phyloP scores from a whole-genome alignment of 2,797 vertebrate genomes.

The Cyclura pinguis region DNA sequence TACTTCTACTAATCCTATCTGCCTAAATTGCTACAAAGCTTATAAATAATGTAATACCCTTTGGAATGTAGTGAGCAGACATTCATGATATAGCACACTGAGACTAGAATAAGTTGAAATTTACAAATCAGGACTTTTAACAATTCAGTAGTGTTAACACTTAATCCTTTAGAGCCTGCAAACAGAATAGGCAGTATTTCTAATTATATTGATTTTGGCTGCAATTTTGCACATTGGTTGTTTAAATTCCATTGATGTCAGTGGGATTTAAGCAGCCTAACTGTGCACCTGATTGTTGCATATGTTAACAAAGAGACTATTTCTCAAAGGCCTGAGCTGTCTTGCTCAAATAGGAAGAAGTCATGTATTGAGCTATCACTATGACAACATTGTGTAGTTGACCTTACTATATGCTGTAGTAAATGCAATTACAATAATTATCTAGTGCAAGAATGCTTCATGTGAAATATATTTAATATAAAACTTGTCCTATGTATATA shows the following conservation, averaged over 20 bases:
- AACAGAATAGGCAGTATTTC: constrained; percentile 23
- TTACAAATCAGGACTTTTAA: constrained; percentile 37
- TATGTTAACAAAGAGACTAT: constrained; percentile 29
- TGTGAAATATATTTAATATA: not conserved
- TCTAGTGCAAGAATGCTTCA: not conserved
- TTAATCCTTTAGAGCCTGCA: constrained; percentile 41
- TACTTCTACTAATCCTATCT: constrained; percentile 37
- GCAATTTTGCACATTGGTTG: constrained; percentile 10
- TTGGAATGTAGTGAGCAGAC: constrained; percentile 34
- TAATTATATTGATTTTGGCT: constrained; percentile 36
- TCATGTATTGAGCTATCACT: constrained; percentile 10
- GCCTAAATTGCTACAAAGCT: not conserved
- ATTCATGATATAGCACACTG: constrained; percentile 48
- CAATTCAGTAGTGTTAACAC: constrained; percentile 19
- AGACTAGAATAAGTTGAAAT: constrained; percentile 47
- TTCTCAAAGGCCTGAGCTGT: constrained; percentile 19
- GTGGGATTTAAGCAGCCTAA: constrained; percentile 24
- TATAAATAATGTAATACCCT: constrained; percentile 35
- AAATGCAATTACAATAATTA: not conserved
- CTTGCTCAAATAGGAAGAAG: constrained; percentile 5
- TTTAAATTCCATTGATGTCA: constrained; percentile 26
- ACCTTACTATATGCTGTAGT: not conserved
- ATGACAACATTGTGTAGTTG: not conserved
- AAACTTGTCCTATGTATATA: not conserved
- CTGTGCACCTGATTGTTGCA: not conserved